phyloP scores from a whole-genome alignment of 2,888 invertebrate genomes.

The Apocheima hispidaria region DNA sequence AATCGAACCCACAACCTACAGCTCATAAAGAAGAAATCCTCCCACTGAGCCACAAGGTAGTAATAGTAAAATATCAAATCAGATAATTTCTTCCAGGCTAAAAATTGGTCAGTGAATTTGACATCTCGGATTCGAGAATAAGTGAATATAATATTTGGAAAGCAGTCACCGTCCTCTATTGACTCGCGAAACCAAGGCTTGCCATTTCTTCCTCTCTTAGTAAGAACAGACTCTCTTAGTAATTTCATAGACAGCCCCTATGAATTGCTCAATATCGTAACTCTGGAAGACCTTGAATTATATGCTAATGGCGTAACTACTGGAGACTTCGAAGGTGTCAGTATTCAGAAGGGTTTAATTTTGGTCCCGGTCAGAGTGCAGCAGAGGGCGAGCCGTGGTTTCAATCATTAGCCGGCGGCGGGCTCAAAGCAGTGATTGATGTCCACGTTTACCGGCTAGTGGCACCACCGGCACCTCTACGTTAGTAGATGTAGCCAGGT shows the following conservation, averaged over 20 bases:
- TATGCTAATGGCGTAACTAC: slow-evolving; percentile 10
- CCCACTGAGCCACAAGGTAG: too few species aligned
- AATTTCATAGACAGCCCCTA: background rate
- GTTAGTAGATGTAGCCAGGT: slow-evolving; percentile 32
- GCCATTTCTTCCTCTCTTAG: too few species aligned
- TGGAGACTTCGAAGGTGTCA: slow-evolving; percentile 24
- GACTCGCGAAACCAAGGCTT: too few species aligned
- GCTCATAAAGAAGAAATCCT: too few species aligned
- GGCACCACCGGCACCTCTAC: slow-evolving; percentile 62
- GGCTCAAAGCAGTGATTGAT: slow-evolving; percentile 84
- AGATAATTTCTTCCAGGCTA: too few species aligned
- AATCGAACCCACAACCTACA: too few species aligned
- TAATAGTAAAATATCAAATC: too few species aligned
- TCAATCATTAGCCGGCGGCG: slow-evolving; percentile 84
- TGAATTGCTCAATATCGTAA: background rate
- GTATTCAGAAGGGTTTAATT: slow-evolving; percentile 40
- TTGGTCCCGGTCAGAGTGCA: slow-evolving; percentile 59
- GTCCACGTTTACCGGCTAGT: slow-evolving; percentile 81
- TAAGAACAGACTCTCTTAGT: too few species aligned
- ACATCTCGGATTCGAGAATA: too few species aligned
- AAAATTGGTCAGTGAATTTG: too few species aligned
- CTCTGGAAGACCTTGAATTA: background rate
- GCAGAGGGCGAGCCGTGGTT: slow-evolving; percentile 62
- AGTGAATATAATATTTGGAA: too few species aligned
- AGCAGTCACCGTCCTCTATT: too few species aligned